Base-by-base conservation (phyloP, 2,888 invertebrate species). In the Eurois occulta region DNA sequence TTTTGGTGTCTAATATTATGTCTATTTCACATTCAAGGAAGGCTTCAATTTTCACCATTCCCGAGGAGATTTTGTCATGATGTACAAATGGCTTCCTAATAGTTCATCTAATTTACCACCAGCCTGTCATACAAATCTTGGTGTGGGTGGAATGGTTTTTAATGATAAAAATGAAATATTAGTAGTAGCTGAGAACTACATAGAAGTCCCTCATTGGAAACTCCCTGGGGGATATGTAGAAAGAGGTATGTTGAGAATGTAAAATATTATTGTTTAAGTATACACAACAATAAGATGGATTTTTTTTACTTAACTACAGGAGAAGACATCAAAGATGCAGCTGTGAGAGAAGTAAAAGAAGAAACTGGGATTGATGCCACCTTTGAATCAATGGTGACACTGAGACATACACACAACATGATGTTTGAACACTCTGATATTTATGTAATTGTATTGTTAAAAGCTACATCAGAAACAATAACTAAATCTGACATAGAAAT, bases 191-290 rank as follows among this genome's bases (percentile, higher is more conserved):
- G 99, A 99, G 92, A 97, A 97, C 90, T 97, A 97, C 90, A 94
- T 96, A 78, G 92, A 96, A 32, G 90, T 92, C 67, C 95, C 97
- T 7, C 97, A 97, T 90, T 99, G 99, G 99, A 99, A 99, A 95
- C 95, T 99, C 13, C 99, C 99, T 28, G 99, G 99, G 73, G 99
- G 99, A 72, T 98, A 98, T 95, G 98, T 98, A 32, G 98, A 99
- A 93, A 98, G 98, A 95, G 98, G 98, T 98, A 94, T 76, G 41
- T 48, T 55, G 10, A 68, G n/a, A 60, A 67, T 16, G 38, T 32
- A 52, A 24, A 52, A 35, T 24, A 35, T 60, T 67, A 48, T 13
- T 43, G 32, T 52, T 32, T 32, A 67, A 28, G 38, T 62, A 55
- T 5, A 55, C 11, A 18, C 2, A 65, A 41, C 16, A 58, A 7